Evolutionary conservation across 2,797 vertebrate species (phyloP).

Genomic region (Alauda arvensis): DNA sequence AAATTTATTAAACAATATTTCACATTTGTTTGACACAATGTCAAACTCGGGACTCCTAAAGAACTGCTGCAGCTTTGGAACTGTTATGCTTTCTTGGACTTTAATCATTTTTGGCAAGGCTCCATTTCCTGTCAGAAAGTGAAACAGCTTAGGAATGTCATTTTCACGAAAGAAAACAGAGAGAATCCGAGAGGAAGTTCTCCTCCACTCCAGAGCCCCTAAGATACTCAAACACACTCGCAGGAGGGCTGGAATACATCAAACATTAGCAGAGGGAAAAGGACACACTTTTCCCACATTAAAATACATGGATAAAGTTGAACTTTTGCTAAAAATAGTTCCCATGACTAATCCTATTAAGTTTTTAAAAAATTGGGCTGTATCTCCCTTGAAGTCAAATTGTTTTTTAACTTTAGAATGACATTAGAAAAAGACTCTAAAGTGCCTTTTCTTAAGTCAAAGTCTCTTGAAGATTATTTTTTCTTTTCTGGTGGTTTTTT

Average conservation of each 20-base stretch:
- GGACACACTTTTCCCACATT: slow-evolving; percentile 99
- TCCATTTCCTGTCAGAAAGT: slow-evolving; percentile 98
- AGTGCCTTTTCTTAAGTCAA: slow-evolving; percentile 53
- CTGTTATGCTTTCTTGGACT: slow-evolving; percentile 90
- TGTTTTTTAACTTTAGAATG: slow-evolving; percentile 67
- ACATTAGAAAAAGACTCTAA: slow-evolving; percentile 59
- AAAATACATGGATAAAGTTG: slow-evolving; percentile 95
- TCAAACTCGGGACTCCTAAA: slow-evolving; percentile 85
- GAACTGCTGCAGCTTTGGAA: slow-evolving; percentile 82
- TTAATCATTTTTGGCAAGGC: slow-evolving; percentile 93
- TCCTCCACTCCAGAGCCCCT: slow-evolving; percentile 90
- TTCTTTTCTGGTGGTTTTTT: background rate
- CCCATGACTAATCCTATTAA: slow-evolving; percentile 86
- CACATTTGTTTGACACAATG: slow-evolving; percentile 90
- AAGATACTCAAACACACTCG: slow-evolving; percentile 82
- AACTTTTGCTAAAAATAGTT: slow-evolving; percentile 96
- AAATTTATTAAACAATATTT: slow-evolving; percentile 93
- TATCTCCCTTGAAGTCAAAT: slow-evolving; percentile 76
- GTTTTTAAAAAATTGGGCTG: slow-evolving; percentile 72
- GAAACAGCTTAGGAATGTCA: slow-evolving; percentile 99
- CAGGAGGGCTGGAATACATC: slow-evolving; percentile 88
- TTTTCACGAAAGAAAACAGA: slow-evolving; percentile 99
- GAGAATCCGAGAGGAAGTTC: slow-evolving; percentile 97
- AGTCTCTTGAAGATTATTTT: slow-evolving; percentile 43
- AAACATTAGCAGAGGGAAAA: slow-evolving; percentile 86